Evolutionary conservation across 2,888 invertebrate genomes (phyloP), one percentile per base, ranked within the genome.

Genomic region (Catonia carolina): DNA sequence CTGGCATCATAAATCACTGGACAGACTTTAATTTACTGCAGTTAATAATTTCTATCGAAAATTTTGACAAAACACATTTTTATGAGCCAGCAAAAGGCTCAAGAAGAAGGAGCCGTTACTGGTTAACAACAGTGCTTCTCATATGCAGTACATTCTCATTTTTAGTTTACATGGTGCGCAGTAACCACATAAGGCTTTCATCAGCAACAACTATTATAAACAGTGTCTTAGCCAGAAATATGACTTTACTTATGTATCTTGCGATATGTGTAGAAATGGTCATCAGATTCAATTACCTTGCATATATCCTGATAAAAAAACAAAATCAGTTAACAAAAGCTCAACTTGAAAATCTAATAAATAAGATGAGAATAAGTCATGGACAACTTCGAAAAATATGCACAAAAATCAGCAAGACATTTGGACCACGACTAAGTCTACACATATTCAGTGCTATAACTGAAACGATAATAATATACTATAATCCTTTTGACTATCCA

Each of bases 331-430:
- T 27, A 6, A 27, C 27, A 6, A 6, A 4, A 6, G 4, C 8
- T 27, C 27, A 27, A 8, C 27, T 6, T 14, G 45, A 45, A 18
- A 20, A 23, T 2, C 22, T 45, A 7, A 45, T 45, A 2, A 22
- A 45, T 7, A 17, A 45, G 15, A 5, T 45, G 22, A 45, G 45
- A 45, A 45, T 27, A 14, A 45, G 22, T 45, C 45, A 45, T n/a
- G 45, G 45, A n/a, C 22, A 45, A 23, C 23, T 45, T 10, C 14
- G 45, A 14, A 17, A 22, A 10, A 45, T 45, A 10, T 7, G 22
- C 12, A 14, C 22, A 10, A 27, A 20, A 6, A 10, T 45, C 2
- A 45, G 14, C n/a, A 20, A 45, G 20, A 20, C 23, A 14, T 45
- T 18, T 45, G 45, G 22, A 14, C 8, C 22, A 18, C 18, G 45